Conservation (phyloP, 2,113 vertebrate species). For the Paradoxurus hermaphroditus region DNA sequence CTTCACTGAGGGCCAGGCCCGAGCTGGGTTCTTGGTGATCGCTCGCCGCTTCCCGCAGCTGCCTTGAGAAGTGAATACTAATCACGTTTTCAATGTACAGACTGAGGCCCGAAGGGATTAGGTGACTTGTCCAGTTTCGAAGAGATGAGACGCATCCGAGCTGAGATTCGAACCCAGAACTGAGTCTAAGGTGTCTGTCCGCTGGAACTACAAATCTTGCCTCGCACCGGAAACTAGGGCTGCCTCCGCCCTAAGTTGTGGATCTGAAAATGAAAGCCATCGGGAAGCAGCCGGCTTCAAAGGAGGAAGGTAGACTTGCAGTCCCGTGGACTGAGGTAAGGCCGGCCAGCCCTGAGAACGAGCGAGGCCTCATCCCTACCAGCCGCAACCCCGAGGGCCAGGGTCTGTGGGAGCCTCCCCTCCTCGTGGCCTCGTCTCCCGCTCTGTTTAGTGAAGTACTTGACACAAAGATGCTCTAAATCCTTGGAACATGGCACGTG, state of each 20-base stretch:
- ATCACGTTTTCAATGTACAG: neutral
- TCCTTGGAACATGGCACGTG: fast-evolving
- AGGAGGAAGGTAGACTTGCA: neutral
- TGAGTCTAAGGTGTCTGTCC: neutral
- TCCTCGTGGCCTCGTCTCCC: neutral
- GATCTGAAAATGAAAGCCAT: neutral
- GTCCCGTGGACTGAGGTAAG: no score
- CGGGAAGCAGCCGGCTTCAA: no score
- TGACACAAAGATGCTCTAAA: neutral
- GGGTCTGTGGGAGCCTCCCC: neutral
- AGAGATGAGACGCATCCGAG: fast-evolving
- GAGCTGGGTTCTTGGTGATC: fast-evolving
- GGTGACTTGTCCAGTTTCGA: neutral
- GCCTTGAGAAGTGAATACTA: neutral
- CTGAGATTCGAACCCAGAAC: neutral
- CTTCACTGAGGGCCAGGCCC: fast-evolving
- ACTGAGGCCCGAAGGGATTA: neutral
- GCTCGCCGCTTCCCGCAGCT: neutral
- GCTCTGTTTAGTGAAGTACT: neutral
- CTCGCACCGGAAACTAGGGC: neutral
- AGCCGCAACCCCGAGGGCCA: no score
- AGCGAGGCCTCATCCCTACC: fast-evolving
- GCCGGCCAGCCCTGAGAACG: fast-evolving
- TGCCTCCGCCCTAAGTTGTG: neutral
- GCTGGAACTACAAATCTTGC: neutral